phyloP scores from a whole-genome alignment of 2,888 invertebrate genomes.

The Phengaris alcon region DNA sequence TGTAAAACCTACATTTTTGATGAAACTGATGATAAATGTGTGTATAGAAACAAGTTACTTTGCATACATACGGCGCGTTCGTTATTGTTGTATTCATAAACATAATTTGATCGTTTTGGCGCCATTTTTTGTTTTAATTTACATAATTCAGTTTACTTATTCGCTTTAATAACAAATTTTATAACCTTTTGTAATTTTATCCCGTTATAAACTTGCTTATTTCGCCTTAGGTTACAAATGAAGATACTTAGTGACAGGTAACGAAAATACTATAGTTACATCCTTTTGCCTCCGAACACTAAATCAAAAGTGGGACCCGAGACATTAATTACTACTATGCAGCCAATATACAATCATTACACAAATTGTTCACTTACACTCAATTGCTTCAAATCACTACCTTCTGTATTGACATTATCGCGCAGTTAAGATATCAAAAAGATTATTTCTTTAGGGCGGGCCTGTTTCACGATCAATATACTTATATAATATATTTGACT shows the following conservation, averaged over 20 bases:
- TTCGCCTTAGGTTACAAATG: neutral
- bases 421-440: slow-evolving; percentile 30
- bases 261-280: slow-evolving; percentile 3
- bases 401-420: slow-evolving; percentile 37
- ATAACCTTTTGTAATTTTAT: too few relatives aligned
- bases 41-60: too few relatives aligned
- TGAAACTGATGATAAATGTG: neutral
- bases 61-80: too few relatives aligned
- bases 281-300: neutral
- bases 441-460: slow-evolving; percentile 18
- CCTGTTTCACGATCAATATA: too few relatives aligned
- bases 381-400: slow-evolving; percentile 56
- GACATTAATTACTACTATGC: slow-evolving; percentile 54
- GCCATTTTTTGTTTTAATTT: too few relatives aligned
- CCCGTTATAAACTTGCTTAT: neutral
- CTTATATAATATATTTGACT: too few relatives aligned
- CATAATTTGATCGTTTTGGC: too few relatives aligned
- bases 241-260: neutral
- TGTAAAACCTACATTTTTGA: neutral
- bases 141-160: too few relatives aligned
- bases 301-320: slow-evolving; percentile 11
- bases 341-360: slow-evolving; percentile 44
- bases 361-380: slow-evolving; percentile 63
- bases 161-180: too few relatives aligned
- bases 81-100: too few relatives aligned